Evolutionary conservation across 2,888 invertebrate genomes (phyloP), one percentile per base, ranked within the genome.

Genomic region (Formica aserva): DNA sequence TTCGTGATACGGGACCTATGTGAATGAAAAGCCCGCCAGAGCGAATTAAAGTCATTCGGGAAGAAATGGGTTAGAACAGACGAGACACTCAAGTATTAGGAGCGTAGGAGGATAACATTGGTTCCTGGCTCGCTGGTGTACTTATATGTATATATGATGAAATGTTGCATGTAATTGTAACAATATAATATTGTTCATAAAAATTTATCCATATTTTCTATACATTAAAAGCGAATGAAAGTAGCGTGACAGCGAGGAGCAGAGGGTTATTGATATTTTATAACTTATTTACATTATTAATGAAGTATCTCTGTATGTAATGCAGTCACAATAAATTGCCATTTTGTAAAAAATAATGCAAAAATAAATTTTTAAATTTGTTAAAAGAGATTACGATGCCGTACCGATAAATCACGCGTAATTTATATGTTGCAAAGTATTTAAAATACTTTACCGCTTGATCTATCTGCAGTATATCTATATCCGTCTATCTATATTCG

Each of bases 31-130:
- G 48, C 11, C 38, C 45, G 60, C 13, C 69, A 75, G 77, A 62
- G 35, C 32, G 67, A 66, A 29, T 65, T n/a, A 55, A 65, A 85
- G 75, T 77, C 84, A 85, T 89, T 87, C 90, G 89, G 87, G 89
- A 92, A 93, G 92, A 93, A 92, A 93, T 92, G 93, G 92, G 92
- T 93, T 93, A 94, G 93, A 93, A 91, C 91, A 91, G 90, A 91
- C 88, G 86, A 90, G 88, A 90, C 90, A 91, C 90, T 89, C 81
- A 76, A 75, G 74, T 91, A 94, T 85, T 91, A 93, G 94, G 94
- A 87, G 41, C 55, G 48, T 88, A 94, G 90, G 72, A 93, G 81
- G 41, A 35, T n/a, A 60, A 45, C 8, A 57, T 80, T 57, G 76
- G 78, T 75, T 60, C 48, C 35, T 45, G 45, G 5, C 2, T 77